Evolutionary conservation across 2,888 invertebrate species (phyloP).

Genomic region (Cryptosula pallasiana): DNA sequence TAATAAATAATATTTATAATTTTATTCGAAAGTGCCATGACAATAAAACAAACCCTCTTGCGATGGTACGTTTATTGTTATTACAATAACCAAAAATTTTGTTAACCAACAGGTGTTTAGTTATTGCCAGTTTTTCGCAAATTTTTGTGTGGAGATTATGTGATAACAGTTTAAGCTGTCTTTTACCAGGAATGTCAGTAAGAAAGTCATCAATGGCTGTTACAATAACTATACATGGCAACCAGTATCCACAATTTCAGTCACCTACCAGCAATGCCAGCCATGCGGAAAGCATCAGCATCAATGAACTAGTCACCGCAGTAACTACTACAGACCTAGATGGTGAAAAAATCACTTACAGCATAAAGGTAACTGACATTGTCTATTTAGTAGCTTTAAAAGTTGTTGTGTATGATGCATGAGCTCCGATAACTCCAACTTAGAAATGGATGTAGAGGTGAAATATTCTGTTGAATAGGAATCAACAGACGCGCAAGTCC

Average conservation of each 20-base stretch:
- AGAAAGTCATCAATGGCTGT: slow-evolving; percentile 34
- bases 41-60: neutral
- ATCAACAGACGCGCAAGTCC: neutral
- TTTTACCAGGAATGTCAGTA: slow-evolving; percentile 33
- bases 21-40: slow-evolving; percentile 14
- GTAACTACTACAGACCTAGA: slow-evolving; percentile 34
- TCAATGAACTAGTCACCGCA: slow-evolving; percentile 30
- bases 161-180: no score
- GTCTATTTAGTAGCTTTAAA: no score
- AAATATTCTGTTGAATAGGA: neutral
- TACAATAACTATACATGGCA: slow-evolving; percentile 36
- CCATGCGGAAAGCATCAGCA: slow-evolving; percentile 33
- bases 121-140: no score
- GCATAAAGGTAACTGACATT: neutral
- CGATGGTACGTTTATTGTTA: no score
- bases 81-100: no score
- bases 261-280: neutral
- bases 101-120: no score
- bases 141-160: no score
- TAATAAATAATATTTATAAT: no score
- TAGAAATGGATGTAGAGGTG: neutral
- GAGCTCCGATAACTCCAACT: no score
- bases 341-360: slow-evolving; percentile 23
- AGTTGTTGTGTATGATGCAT: no score
- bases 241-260: slow-evolving; percentile 30